Evolutionary conservation across 1,140 invertebrate genomes (phyloP).

Genomic region (Drosophila pandora): DNA sequence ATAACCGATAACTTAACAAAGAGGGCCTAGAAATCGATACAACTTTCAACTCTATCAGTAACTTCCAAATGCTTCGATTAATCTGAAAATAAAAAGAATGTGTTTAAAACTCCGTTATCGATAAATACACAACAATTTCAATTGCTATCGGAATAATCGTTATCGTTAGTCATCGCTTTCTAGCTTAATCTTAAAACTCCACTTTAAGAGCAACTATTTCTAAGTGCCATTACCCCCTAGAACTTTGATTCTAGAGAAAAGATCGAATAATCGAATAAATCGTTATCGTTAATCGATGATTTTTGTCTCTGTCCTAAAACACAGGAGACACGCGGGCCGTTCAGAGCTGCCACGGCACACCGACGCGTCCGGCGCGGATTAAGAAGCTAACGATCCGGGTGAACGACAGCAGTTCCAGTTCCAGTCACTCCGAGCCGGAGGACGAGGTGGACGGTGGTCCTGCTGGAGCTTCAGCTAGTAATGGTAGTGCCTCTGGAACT

Average conservation of each 20-base stretch:
- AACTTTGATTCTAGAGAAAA: too few species aligned
- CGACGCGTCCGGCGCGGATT: slow-evolving; percentile 63
- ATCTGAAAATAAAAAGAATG: too few species aligned
- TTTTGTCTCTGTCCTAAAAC: slow-evolving; percentile 27
- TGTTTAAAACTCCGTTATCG: neutral
- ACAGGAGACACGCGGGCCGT: slow-evolving; percentile 57
- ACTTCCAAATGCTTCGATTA: too few species aligned
- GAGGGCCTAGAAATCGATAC: too few species aligned
- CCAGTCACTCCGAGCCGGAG: slow-evolving; percentile 71
- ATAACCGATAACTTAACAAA: neutral
- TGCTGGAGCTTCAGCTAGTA: slow-evolving; percentile 1
- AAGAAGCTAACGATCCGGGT: slow-evolving; percentile 83
- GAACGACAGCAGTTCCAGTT: slow-evolving; percentile 84
- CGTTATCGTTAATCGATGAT: slow-evolving; percentile 27
- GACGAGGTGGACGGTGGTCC: slow-evolving; percentile 54
- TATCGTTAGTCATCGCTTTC: slow-evolving; percentile 28
- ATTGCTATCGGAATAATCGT: slow-evolving; percentile 11
- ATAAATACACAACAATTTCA: neutral
- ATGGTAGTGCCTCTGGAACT: neutral
- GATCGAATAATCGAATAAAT: neutral
- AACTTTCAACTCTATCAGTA: too few species aligned
- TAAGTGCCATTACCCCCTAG: too few species aligned
- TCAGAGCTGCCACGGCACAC: slow-evolving; percentile 73
- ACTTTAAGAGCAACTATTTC: too few species aligned
- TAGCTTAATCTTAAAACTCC: slow-evolving; percentile 13